Base-by-base conservation (phyloP, 2,113 vertebrate genomes). In the Chloroceryle aenea region DNA sequence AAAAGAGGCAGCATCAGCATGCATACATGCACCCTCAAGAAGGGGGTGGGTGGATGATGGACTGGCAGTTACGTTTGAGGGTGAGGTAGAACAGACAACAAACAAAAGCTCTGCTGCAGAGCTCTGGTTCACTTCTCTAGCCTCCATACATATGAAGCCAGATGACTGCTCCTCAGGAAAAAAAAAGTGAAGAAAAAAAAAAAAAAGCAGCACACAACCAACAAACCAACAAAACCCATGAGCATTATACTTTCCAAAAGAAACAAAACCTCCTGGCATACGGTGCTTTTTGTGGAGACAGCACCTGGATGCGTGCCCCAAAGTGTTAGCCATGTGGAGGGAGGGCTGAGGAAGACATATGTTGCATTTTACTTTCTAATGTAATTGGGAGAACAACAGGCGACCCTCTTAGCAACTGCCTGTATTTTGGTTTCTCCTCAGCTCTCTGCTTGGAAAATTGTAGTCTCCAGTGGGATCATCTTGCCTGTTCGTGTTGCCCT, bases 251-350 rank as follows among this genome's bases (percentile, higher is more conserved):
- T 95, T 94, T 95, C 95, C 95, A 93, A 96, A 96, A 84, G 85
- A 97, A 96, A 97, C 76, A 97, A 95, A 94, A 88, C 62, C 81
- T 91, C 72, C 83, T 91, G 94, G 94, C 86, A 94, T 58, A 88
- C 29, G 73, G 79, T 59, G 88, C 71, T 94, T 96, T 95, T 32
- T 94, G 94, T 95, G 96, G 96, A 93, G 79, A 87, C 82, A 94
- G 88, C 82, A 94, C 94, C 93, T 95, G 96, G 96, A 96, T 80
- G 18, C 63, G 92, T 94, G 95, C 91, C 91, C 85, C 87, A 88
- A 66, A 89, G 73, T 58, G 5, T 78, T 85, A 96, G 87, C 93
- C 87, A 89, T 83, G 85, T 55, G 90, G 67, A 97, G 66, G 55
- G 59, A 91, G 40, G 8, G 71, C 93, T 71, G 55, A 95, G 85